Evolutionary conservation across 64 coral and sea anemone species (phyloP), one percentile per base, ranked within the genome.

Genomic region (Stichodactyla mertensii): DNA sequence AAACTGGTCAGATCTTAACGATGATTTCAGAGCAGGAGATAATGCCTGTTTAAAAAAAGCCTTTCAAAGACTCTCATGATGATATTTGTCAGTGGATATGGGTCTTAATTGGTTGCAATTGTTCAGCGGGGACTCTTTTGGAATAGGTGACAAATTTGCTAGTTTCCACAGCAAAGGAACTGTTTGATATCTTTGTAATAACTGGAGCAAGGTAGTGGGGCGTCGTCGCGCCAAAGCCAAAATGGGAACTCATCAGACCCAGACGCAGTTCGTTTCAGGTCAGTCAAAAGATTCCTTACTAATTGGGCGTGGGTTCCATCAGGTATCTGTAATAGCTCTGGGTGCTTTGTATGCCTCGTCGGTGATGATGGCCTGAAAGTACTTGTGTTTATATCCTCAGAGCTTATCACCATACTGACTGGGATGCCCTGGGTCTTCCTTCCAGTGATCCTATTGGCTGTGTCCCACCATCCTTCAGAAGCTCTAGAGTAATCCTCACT

Each of bases 331-430:
- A 82, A 51, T 52, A 55, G 87, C 61, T 82, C 58, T 19, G 83
- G 83, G 45, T n/a, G 91, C 83, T 60, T 22, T 27, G 83, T 89
- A 87, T 61, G 77, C 60, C 22, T 89, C 57, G 70, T 93, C 87
- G 16, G 92, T 93, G 61, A 81, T 89, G 51, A 93, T 89, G 53
- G 77, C 62, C 7, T 89, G 83, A 64, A 89, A 89, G 62, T 83
- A 89, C n/a, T n/a, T 82, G 58, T 53, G 53, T 89, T 86, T 23
- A 93, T 83, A 61, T 82, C 78, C 19, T 87, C 60, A 53, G 61
- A 57, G 62, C 54, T 45, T 71, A 89, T n/a, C n/a, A 89, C 64
- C 36, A 58, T 71, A 83, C 87, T 93, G n/a, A 89, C 52, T 53
- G 59, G 53, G 4, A 45, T 77, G 16, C 57, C 23, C n/a, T 83